Conservation (phyloP, 2,797 vertebrate genomes). For the Dendrocincla fuliginosa region DNA sequence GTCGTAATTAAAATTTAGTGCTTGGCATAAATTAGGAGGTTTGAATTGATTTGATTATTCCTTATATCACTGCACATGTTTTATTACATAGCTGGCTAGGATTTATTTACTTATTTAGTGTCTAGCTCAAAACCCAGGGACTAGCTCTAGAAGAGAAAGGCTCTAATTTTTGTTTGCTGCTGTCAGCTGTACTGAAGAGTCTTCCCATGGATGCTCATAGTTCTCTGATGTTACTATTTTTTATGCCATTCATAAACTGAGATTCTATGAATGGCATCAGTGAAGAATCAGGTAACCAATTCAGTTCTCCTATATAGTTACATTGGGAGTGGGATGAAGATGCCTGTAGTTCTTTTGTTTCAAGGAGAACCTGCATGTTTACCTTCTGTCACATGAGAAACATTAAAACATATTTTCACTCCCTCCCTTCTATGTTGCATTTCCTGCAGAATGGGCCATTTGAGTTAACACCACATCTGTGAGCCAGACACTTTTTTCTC, state of each 20-base stretch:
- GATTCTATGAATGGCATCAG: background rate
- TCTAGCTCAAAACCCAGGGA: background rate
- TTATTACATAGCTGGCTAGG: background rate
- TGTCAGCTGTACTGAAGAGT: background rate
- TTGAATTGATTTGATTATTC: slow-evolving; percentile 4
- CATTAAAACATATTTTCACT: background rate
- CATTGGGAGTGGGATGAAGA: background rate
- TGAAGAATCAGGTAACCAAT: background rate
- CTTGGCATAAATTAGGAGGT: background rate
- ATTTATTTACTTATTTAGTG: background rate
- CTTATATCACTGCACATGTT: background rate
- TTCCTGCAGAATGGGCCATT: background rate
- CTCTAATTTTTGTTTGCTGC: background rate
- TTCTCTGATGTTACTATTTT: background rate
- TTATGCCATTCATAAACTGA: background rate
- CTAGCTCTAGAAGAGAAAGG: background rate
- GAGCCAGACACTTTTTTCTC: background rate
- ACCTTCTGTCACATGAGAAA: background rate
- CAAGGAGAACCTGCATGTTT: background rate
- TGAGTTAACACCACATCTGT: background rate
- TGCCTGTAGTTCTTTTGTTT: background rate
- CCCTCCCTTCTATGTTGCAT: background rate
- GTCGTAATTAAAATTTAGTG: background rate
- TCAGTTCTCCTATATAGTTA: background rate
- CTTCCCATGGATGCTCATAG: background rate